Base-by-base conservation (phyloP, 2,888 invertebrate genomes). In the Lottia scabra region DNA sequence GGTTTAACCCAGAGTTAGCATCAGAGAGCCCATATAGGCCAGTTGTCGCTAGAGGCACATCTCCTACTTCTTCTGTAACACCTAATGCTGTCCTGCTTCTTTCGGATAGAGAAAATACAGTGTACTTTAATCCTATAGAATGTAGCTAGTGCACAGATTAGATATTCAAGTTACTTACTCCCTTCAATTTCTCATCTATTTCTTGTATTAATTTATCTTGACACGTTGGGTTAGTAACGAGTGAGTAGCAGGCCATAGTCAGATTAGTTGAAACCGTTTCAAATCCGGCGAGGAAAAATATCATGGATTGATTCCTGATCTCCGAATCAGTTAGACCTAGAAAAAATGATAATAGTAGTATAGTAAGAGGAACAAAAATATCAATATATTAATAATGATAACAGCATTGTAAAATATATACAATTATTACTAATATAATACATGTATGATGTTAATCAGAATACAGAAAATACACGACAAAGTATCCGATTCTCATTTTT, bases 241-340 rank as follows among this genome's bases (percentile, higher is more conserved):
- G 72, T 30, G 72, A 67, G 64, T 82, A 84, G 0, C 78, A 66
- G 8, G 81, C 43, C 71, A 81, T 81, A 5, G 77, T 70, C 6
- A 85, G 68, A 2, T 79, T 79, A 0, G 75, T 69, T 4, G 84
- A 83, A 5, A 83, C 85, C 16, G 85, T 85, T 38, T 82, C 85
- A 63, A 78, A 85, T 8, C 83, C 85, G 16, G 81, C 84, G n/a
- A 84, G 46, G 65, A 84, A 79, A 64, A 85, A 85, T 56, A 84
- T 48, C 8, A 82, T 64, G 16, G 83, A 78, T 43, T 85, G 82
- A 1, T 79, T 77, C 15, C 81, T 71, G 6, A 85, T 71, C 72
- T 84, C 84, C 1, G 78, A 75, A 19, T 80, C 68, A 0, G 79
- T 80, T 8, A 84, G 70, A 63, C 78, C 82, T 79, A 63, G n/a